These are phyloP conservation scores for Megalonaias nervosa DNA, from an alignment of 1,140 invertebrate genomes.

Conservation along the genomic window DNA sequence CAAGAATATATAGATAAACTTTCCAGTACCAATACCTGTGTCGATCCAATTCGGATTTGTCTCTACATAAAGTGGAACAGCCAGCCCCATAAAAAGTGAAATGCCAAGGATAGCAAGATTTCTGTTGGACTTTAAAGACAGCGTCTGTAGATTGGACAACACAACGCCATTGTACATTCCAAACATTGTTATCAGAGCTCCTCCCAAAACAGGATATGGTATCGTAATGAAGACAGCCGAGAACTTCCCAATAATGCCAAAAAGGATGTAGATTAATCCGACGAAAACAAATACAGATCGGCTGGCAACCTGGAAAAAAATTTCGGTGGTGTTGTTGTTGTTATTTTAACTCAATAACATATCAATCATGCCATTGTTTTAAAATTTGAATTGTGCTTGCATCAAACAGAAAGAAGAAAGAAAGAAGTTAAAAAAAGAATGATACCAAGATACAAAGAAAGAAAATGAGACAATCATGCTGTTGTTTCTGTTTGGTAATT, in stretches of 20 bases:
- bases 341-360: too few species aligned
- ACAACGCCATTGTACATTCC: conserved; percentile 72
- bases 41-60: conserved; percentile 77
- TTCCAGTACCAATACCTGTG: conserved; percentile 73
- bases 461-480: too few species aligned
- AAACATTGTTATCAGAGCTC: conserved; percentile 90
- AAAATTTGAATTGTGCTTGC: too few species aligned
- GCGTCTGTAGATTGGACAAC: conserved; percentile 86
- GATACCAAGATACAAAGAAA: too few species aligned
- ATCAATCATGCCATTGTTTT: too few species aligned
- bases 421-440: too few species aligned
- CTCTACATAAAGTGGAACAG: conserved; percentile 80
- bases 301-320: conserved; percentile 80
- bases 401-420: too few species aligned
- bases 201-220: conserved; percentile 88
- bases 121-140: conserved; percentile 83
- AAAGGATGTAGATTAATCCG: conserved; percentile 83
- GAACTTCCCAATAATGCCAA: conserved; percentile 80
- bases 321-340: not conserved
- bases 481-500: too few species aligned
- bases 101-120: conserved; percentile 91
- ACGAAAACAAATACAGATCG: conserved; percentile 87
- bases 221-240: conserved; percentile 92
- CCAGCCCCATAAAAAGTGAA: conserved; percentile 86
- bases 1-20: too few species aligned